Evolutionary conservation across 2,888 invertebrate genomes (phyloP).

Genomic region (Drosophila aldrichi): DNA sequence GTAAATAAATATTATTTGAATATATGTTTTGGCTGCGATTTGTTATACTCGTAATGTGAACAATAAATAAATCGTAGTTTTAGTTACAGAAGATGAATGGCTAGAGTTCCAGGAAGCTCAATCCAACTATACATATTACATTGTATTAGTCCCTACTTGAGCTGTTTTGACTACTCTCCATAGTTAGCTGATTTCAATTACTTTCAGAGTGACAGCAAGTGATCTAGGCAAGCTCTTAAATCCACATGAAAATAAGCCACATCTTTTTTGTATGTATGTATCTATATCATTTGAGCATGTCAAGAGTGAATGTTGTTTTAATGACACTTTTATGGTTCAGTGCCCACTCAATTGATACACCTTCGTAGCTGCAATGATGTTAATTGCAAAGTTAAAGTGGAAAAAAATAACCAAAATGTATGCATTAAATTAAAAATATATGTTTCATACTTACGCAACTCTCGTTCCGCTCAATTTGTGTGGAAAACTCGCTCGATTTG

Average conservation of each 20-base stretch:
- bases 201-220: neutral
- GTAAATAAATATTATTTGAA: no score
- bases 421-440: slow-evolving; percentile 9
- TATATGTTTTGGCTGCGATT: no score
- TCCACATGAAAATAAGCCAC: neutral
- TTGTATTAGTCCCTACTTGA: no score
- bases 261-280: neutral
- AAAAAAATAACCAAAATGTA: neutral
- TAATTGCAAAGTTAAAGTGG: neutral
- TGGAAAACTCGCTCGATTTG: slow-evolving; percentile 3
- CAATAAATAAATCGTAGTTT: no score
- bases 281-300: neutral
- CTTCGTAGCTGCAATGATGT: neutral
- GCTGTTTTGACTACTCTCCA: neutral
- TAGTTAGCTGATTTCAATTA: neutral
- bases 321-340: slow-evolving; percentile 6
- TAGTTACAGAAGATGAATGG: no score
- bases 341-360: neutral
- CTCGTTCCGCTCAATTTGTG: slow-evolving; percentile 24
- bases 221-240: neutral
- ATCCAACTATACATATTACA: no score
- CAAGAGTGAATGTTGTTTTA: neutral
- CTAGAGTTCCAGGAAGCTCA: no score
- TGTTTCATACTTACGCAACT: slow-evolving; percentile 4
- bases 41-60: no score